These are phyloP conservation scores for Oxyruncus cristatus DNA, from an alignment of 2,113 vertebrate species.

Conservation along the genomic window DNA sequence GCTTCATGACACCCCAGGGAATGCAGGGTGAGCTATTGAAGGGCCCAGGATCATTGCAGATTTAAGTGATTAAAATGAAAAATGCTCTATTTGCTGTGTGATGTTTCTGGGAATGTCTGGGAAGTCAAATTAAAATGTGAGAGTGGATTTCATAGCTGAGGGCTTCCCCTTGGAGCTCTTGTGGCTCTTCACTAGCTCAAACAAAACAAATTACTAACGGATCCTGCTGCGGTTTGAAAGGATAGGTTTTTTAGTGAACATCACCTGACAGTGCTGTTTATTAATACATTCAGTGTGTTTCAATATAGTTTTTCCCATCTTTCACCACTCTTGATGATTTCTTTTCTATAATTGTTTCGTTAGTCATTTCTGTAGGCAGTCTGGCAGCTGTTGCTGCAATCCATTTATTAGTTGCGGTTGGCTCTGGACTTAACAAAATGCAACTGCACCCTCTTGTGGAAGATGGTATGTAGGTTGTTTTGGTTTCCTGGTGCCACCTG, in stretches of 20 bases:
- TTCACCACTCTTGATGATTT: not conserved
- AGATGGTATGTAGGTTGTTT: not conserved
- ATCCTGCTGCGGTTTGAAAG: not conserved
- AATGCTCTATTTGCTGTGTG: not conserved
- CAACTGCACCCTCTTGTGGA: slow-evolving; percentile 58
- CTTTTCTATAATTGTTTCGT: not conserved
- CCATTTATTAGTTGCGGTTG: not conserved
- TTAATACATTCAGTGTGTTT: not conserved
- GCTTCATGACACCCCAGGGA: not conserved
- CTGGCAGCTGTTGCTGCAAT: not conserved
- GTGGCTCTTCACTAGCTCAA: not conserved
- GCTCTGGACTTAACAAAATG: not conserved
- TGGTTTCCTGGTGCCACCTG: not conserved
- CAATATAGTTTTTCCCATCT: not conserved
- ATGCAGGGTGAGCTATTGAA: not conserved
- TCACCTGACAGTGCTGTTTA: not conserved
- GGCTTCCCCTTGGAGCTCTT: not conserved
- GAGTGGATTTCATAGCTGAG: not conserved
- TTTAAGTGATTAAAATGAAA: not conserved
- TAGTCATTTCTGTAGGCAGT: slow-evolving; percentile 21
- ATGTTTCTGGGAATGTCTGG: not conserved
- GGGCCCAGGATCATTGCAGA: not conserved
- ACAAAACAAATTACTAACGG: not conserved
- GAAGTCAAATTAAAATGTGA: not conserved
- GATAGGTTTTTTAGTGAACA: not conserved